Evolutionary conservation across 2,888 invertebrate genomes (phyloP), one percentile per base, ranked within the genome.

Genomic region (Campoplex capitator): DNA sequence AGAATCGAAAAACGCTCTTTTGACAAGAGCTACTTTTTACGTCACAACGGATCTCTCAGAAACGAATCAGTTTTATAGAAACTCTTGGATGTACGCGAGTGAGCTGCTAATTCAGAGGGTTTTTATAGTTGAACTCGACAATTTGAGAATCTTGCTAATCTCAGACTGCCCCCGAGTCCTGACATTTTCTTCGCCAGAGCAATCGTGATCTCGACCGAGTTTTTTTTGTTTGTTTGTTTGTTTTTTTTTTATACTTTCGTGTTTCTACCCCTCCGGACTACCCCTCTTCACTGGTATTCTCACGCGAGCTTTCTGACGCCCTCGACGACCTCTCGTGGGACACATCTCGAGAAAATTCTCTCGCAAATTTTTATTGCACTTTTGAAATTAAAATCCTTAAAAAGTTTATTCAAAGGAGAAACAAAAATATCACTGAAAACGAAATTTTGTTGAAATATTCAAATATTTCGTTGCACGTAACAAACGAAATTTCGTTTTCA

Each of bases 31-130:
- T 45, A 42, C 45, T 78, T 54, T 23, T 56, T 79, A 13, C 68
- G 23, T 28, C 32, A 9, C 42, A 56, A 8, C 28, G 3, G 86
- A 6, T 38, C 84, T 82, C 70, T 76, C 73, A 81, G 78, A 65
- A 11, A 4, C 58, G 13, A 42, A 28, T 56, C 42, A 79, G 56
- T 79, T 86, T 90, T 88, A 92, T 91, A 91, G 88, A 90, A 91
- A 91, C 92, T 91, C 88, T 85, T 73, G 89, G 86, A 89, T 65
- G 23, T 23, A 48, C 18, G 65, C 8, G 35, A 89, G 88, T 86
- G 89, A 88, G 88, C 89, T 91, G 90, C 91, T 92, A 92, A 92
- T 92, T 92, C 23, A 77, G 51, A 90, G 89, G 89, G 90, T 23
- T 23, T 38, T 90, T 87, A 90, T 90, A 67, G 28, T 83, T 58